Evolutionary conservation across 1,140 invertebrate genomes (phyloP).

Genomic region (Bombus superbus): DNA sequence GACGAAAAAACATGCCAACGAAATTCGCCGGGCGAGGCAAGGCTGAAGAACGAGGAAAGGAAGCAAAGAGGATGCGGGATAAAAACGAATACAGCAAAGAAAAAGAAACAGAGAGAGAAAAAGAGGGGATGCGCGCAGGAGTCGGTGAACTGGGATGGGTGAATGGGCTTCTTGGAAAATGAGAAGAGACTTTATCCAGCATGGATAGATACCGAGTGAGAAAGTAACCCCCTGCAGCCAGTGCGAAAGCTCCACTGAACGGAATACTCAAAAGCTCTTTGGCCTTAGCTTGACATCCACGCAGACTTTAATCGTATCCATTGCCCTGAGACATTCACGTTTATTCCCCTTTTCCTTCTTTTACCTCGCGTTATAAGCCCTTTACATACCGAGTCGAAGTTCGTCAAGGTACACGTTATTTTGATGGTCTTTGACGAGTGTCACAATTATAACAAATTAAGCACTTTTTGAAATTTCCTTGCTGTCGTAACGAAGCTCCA

Average conservation of each 20-base stretch:
- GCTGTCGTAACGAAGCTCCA: no score
- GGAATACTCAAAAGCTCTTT: conserved; percentile 59
- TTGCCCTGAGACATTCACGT: conserved; percentile 52
- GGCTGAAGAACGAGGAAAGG: not conserved
- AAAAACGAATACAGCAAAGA: not conserved
- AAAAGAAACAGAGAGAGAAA: conserved; percentile 28
- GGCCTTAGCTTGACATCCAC: conserved; percentile 44
- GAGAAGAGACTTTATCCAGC: conserved; percentile 69
- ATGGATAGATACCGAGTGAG: conserved; percentile 57
- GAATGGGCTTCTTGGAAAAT: conserved; percentile 68
- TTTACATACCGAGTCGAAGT: not conserved
- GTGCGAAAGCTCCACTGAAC: conserved; percentile 42
- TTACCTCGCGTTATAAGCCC: conserved; percentile 36
- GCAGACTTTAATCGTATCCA: conserved; percentile 62
- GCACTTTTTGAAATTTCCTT: no score
- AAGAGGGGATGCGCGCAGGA: conserved; percentile 41
- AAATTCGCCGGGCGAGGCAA: conserved; percentile 26
- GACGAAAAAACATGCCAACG: conserved; percentile 57
- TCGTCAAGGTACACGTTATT: no score
- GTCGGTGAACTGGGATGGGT: conserved; percentile 43
- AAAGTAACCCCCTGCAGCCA: conserved; percentile 50
- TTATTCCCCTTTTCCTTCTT: not conserved
- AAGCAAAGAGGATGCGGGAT: not conserved
- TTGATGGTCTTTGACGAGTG: no score
- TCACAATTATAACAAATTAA: no score